Evolutionary conservation across 2,888 invertebrate species (phyloP).

Genomic region (Hirtodrosophila duncani): DNA sequence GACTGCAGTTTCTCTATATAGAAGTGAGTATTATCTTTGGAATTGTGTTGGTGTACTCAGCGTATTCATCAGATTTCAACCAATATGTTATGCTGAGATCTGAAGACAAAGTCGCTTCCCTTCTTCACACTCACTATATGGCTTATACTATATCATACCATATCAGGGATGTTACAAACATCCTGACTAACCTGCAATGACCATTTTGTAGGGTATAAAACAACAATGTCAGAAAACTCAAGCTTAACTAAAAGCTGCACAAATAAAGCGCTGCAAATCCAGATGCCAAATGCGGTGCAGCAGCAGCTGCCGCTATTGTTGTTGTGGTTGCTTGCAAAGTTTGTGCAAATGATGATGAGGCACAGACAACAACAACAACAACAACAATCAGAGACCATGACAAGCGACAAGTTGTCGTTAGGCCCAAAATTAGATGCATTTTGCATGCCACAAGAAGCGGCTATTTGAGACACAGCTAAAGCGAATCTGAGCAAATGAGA

Average conservation of each 20-base stretch:
- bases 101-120: no score
- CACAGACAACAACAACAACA: slow-evolving; percentile 30
- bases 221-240: no score
- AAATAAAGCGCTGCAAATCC: slow-evolving; percentile 58
- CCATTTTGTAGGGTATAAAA: no score
- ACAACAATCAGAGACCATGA: slow-evolving; percentile 43
- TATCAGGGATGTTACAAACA: no score
- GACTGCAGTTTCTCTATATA: no score
- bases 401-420: slow-evolving; percentile 70
- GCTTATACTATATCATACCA: no score
- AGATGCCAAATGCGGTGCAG: slow-evolving; percentile 52
- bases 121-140: no score
- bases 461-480: slow-evolving; percentile 7
- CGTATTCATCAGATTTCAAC: no score
- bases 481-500: slow-evolving; percentile 6
- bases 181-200: no score
- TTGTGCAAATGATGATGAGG: slow-evolving; percentile 70
- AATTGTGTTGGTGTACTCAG: no score
- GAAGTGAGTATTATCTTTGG: no score
- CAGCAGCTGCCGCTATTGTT: slow-evolving; percentile 39
- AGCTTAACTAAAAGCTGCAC: slow-evolving; percentile 57
- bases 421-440: slow-evolving; percentile 69
- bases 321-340: slow-evolving; percentile 33
- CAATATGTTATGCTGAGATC: no score
- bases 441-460: slow-evolving; percentile 45